These are phyloP conservation scores for Anoplophora glabripennis DNA, from an alignment of 1,140 invertebrate genomes.

Conservation along the genomic window DNA sequence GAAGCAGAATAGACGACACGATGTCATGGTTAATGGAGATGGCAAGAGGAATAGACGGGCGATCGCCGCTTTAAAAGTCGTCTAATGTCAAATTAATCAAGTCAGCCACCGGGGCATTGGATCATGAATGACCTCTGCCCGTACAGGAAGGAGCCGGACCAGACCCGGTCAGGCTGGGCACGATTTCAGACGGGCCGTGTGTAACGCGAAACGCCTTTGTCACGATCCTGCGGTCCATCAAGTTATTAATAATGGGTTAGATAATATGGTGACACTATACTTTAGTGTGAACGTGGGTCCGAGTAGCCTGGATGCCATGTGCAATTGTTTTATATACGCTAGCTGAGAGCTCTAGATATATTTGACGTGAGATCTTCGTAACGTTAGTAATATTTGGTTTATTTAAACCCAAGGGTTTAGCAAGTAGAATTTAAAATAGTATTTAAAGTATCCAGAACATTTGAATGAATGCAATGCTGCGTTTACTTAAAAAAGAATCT, in stretches of 20 bases:
- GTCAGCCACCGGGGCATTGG: slow-evolving; percentile 11
- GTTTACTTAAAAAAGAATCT: no score
- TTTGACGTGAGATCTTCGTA: no score
- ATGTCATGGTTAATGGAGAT: not conserved
- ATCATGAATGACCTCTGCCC: slow-evolving; percentile 27
- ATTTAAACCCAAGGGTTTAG: no score
- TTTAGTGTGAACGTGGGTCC: slow-evolving; percentile 5
- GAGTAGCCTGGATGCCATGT: no score
- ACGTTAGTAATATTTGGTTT: no score
- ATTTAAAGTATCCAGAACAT: no score
- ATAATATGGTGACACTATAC: slow-evolving; percentile 29
- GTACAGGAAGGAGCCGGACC: slow-evolving; percentile 27
- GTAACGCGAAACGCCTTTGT: slow-evolving; percentile 34
- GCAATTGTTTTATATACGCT: no score
- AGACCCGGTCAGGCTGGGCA: slow-evolving; percentile 29
- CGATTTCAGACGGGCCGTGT: slow-evolving; percentile 26
- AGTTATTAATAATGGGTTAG: slow-evolving; percentile 34
- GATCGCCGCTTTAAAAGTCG: not conserved
- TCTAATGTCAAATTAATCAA: slow-evolving; percentile 25
- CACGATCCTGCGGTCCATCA: slow-evolving; percentile 36
- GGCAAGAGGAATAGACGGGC: slow-evolving; percentile 1
- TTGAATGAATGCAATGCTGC: no score
- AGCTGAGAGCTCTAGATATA: no score
- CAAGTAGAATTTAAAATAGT: no score
- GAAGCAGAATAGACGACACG: not conserved